Base-by-base conservation (phyloP, 1,140 invertebrate species). In the Rhagoletis pomonella region DNA sequence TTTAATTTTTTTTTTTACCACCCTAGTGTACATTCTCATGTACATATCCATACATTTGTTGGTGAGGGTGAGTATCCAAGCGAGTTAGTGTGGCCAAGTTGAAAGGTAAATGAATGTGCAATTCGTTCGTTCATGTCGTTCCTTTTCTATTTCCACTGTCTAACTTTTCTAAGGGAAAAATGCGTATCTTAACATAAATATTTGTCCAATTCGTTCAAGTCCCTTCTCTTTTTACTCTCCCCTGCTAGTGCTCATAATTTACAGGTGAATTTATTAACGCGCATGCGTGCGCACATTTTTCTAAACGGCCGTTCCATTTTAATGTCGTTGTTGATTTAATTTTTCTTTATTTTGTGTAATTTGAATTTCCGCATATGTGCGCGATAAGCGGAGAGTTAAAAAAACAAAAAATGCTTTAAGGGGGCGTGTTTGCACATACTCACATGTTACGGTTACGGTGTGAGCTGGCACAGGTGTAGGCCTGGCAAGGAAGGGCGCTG, bases 251-350 rank as follows among this genome's bases (percentile, higher is more conserved):
- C 64, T 47, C 67, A 73, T 73, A 73, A 73, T 73, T 73, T 73
- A 73, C 67, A 73, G 67, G 67, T 73, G 67, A 73, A 73, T 73
- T 73, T 73, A 73, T 73, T 73, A 73, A 73, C 67, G 67, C 67
- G 67, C 67, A 47, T 73, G 67, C 67, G 67, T 73, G 67, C 67
- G 39, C 67, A 73, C 67, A 73, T 73, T 73, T 44, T 17, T 73
- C 67, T 73, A 44, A 73, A 73, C 55, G 73, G 6, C 73, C 47
- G 73, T 55, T 81, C 55, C 73, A 47, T 29, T 81, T 81, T 81
- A 55, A 81, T 81, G 73, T 81, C n/a, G 73, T 55, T 81, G 73
- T 58, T 81, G 47, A 81, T 50, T 81, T 81, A 47, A 55, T 4
- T 81, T 81, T 55, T 19, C 47, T 81, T 81, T 81, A 81, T 81